A percentile compares a stretch with the other conserved stretches of the same genome.
phyloP scores from a whole-genome alignment of 2,888 invertebrate species.

The Dasypolia templi region DNA sequence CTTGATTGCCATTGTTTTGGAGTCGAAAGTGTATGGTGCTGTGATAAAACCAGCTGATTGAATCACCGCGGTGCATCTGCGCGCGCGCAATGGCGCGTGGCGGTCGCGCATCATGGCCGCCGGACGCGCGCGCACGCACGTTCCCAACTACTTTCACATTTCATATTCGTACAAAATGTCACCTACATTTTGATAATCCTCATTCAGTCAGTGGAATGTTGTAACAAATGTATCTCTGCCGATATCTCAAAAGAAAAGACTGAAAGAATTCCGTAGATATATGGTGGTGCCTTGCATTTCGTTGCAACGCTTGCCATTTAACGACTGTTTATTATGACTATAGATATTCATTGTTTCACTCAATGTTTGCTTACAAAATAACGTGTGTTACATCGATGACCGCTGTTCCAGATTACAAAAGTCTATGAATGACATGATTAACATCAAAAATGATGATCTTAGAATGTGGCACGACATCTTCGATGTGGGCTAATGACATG shows the following conservation, averaged over 20 bases:
- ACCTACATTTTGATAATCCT: conserved; percentile 78
- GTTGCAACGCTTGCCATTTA: conserved; percentile 5
- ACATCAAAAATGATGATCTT: conserved; percentile 47
- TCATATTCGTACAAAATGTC: conserved; percentile 78
- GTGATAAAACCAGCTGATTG: conserved; percentile 62
- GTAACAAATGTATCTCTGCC: conserved; percentile 27
- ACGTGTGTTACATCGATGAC: conserved; percentile 30
- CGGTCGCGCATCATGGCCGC: conserved; percentile 79
- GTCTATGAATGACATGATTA: conserved; percentile 35
- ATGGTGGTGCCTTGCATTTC: neutral
- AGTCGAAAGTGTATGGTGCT: conserved; percentile 19
- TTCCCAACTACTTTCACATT: conserved; percentile 84
- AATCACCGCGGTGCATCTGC: conserved; percentile 60
- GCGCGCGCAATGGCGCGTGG: conserved; percentile 76
- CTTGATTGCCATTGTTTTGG: conserved; percentile 23
- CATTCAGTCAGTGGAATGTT: conserved; percentile 63
- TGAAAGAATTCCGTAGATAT: conserved; percentile 10
- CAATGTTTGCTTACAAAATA: conserved; percentile 36
- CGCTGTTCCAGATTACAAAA: conserved; percentile 22
- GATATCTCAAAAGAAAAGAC: conserved; percentile 14
- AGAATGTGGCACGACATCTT: conserved; percentile 61
- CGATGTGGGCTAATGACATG: conserved; percentile 73
- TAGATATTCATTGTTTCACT: conserved; percentile 18
- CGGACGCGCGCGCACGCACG: conserved; percentile 74
- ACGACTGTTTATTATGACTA: conserved; percentile 20